A percentile compares a stretch with the other conserved stretches of the same genome.
Conservation (phyloP, 2,888 invertebrate genomes). For the Linnaemya vulpina region DNA sequence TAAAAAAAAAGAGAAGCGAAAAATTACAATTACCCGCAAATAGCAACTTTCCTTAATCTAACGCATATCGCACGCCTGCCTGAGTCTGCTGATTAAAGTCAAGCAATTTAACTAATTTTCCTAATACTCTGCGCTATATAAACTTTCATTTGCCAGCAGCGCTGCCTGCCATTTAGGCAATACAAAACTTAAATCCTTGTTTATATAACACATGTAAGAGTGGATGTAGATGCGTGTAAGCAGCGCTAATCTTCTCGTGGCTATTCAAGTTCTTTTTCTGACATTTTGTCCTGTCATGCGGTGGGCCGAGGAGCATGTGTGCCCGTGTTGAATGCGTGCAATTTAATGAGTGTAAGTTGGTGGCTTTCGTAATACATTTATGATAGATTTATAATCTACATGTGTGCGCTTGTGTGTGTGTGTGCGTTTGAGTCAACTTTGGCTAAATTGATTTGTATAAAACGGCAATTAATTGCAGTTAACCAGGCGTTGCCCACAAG, state of each 20-base stretch:
- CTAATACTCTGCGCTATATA: slow-evolving; percentile 31
- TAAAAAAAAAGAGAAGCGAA: not conserved
- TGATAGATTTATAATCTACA: not conserved
- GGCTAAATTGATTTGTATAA: slow-evolving; percentile 70
- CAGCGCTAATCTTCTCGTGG: slow-evolving; percentile 1
- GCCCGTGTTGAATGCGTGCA: slow-evolving; percentile 35
- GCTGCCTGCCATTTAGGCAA: not conserved
- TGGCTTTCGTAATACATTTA: not conserved
- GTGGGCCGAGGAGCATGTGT: slow-evolving; percentile 36
- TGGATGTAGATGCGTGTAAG: not conserved
- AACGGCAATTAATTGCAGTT: slow-evolving; percentile 66
- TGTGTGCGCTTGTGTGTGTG: not conserved
- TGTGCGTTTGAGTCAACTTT: not conserved
- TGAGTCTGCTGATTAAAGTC: not conserved
- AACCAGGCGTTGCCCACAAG: slow-evolving; percentile 44
- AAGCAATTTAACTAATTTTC: slow-evolving; percentile 22
- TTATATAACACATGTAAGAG: not conserved
- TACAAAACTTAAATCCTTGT: not conserved
- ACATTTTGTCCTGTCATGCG: slow-evolving; percentile 53
- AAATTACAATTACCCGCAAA: too few relatives aligned
- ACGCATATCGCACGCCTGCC: not conserved
- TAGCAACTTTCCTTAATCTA: not conserved
- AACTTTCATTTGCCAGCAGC: slow-evolving; percentile 21
- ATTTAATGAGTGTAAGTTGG: slow-evolving; percentile 40
- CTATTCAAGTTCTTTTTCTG: slow-evolving; percentile 29